Percentiles rank a stretch among this genome's conserved stretches.
Conservation (phyloP, 2,888 invertebrate genomes). For the Drosophila rubida region DNA sequence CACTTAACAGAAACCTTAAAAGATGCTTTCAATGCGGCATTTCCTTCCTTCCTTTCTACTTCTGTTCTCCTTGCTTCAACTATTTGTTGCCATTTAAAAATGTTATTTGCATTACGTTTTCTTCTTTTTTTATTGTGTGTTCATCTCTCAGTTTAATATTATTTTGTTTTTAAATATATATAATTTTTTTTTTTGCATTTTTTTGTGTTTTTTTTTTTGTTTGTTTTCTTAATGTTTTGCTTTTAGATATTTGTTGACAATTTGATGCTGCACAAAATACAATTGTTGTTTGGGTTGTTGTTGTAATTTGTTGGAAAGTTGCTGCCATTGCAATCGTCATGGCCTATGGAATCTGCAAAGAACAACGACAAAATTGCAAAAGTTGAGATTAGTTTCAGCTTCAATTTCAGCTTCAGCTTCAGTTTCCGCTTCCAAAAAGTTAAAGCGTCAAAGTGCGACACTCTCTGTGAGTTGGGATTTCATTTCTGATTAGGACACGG, state of each 20-base stretch:
- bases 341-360: constrained; percentile 90
- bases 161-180: constrained; percentile 47
- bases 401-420: constrained; percentile 41
- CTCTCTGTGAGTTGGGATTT: neutral
- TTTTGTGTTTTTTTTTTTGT: constrained; percentile 41
- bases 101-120: constrained; percentile 30
- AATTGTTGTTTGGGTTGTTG: constrained; percentile 72
- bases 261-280: constrained; percentile 81
- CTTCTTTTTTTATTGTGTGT: constrained; percentile 23
- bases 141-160: constrained; percentile 30
- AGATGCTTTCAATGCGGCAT: constrained; percentile 53
- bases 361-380: constrained; percentile 34
- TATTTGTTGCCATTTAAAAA: constrained; percentile 42
- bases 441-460: constrained; percentile 15
- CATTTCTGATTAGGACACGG: constrained; percentile 19
- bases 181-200: constrained; percentile 24
- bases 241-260: constrained; percentile 79
- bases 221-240: constrained; percentile 62
- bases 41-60: constrained; percentile 16
- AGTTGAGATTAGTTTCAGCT: constrained; percentile 62
- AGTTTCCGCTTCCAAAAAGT: constrained; percentile 23
- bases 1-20: constrained; percentile 61
- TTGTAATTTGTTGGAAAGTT: constrained; percentile 79
- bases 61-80: constrained; percentile 4
- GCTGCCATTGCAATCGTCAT: constrained; percentile 88